phyloP scores from a whole-genome alignment of 2,888 invertebrate species.

The Troglohyphantes excavatus region DNA sequence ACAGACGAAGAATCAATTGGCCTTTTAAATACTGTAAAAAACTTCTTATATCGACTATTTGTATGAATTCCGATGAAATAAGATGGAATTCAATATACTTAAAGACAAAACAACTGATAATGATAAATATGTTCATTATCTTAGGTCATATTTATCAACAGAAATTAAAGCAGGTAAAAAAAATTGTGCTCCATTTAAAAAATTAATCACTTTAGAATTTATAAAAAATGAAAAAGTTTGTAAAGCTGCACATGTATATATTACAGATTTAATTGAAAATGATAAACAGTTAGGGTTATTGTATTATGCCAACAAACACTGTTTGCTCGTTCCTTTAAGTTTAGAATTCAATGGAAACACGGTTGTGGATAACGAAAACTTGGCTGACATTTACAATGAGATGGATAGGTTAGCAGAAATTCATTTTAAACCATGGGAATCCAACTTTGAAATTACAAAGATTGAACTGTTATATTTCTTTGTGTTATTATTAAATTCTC shows the following conservation, averaged over 20 bases:
- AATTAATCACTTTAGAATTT: background rate
- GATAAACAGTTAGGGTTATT: background rate
- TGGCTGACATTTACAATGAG: background rate
- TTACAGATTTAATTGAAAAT: background rate
- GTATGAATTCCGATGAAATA: too few relatives aligned
- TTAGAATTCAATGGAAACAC: background rate
- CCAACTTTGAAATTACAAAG: background rate
- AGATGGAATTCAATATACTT: too few relatives aligned
- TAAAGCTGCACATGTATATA: background rate
- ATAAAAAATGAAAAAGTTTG: background rate
- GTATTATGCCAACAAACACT: background rate
- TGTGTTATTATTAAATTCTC: background rate
- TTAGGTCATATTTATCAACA: too few relatives aligned
- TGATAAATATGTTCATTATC: too few relatives aligned
- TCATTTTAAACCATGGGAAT: background rate
- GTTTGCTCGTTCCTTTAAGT: background rate
- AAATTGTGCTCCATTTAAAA: background rate
- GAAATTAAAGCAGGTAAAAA: too few relatives aligned
- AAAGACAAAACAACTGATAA: too few relatives aligned
- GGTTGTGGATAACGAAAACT: background rate
- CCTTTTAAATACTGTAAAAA: too few relatives aligned
- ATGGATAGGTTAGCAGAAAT: background rate
- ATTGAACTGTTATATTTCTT: slow-evolving; percentile 20
- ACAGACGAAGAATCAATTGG: too few relatives aligned
- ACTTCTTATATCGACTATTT: too few relatives aligned